Evolutionary conservation across 2,888 invertebrate species (phyloP).

Genomic region (Macaria liturata): DNA sequence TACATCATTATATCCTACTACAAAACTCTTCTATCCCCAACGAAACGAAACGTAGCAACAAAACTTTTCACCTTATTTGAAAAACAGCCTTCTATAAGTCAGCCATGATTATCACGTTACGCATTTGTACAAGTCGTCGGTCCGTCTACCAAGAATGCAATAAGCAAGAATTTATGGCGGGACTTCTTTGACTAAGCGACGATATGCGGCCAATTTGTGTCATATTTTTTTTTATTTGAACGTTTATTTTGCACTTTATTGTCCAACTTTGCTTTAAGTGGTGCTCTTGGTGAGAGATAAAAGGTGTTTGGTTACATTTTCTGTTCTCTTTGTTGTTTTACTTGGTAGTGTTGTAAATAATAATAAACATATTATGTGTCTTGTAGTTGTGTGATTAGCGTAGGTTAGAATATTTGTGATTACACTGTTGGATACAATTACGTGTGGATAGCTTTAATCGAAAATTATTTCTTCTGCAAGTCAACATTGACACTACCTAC

Average conservation of each 20-base stretch:
- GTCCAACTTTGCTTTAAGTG: not conserved
- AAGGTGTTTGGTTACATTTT: not conserved
- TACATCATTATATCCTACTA: too few species aligned
- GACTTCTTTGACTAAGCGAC: slow-evolving; percentile 11
- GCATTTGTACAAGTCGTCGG: slow-evolving; percentile 6
- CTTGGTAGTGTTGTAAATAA: too few species aligned
- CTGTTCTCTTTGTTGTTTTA: not conserved
- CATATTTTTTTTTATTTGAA: slow-evolving; percentile 10
- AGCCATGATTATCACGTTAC: slow-evolving; percentile 6
- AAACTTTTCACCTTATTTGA: too few species aligned
- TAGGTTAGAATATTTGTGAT: too few species aligned
- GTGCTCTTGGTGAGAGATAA: not conserved
- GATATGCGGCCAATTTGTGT: slow-evolving; percentile 5
- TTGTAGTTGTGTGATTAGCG: too few species aligned
- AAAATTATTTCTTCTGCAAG: too few species aligned
- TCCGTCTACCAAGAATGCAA: slow-evolving; percentile 15
- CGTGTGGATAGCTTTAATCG: too few species aligned
- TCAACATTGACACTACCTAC: too few species aligned
- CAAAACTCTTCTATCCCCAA: too few species aligned
- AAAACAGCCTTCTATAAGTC: not conserved
- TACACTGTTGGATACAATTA: too few species aligned
- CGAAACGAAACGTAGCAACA: too few species aligned
- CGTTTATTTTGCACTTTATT: slow-evolving; percentile 5
- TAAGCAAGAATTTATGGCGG: slow-evolving; percentile 16
- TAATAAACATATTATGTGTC: too few species aligned